Evolutionary conservation across 2,113 vertebrate genomes (phyloP).

Genomic region (Mustela lutreola): DNA sequence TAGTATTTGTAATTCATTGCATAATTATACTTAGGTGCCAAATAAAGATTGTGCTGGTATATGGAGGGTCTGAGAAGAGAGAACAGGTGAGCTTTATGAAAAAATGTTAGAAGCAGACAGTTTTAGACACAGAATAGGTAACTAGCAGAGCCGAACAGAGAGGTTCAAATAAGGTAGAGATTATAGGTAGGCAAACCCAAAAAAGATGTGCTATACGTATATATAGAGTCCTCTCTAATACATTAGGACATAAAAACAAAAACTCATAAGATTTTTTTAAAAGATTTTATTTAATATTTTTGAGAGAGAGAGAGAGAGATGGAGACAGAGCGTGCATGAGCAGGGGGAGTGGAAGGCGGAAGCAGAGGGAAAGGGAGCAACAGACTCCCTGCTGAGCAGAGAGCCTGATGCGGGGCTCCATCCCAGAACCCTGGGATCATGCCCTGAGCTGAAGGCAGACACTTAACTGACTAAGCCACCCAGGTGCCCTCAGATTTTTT

Average conservation of each 20-base stretch:
- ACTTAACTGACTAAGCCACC: background rate
- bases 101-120: background rate
- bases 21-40: constrained; percentile 23
- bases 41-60: background rate
- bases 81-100: background rate
- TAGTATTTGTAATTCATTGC: background rate
- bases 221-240: background rate
- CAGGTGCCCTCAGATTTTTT: background rate
- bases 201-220: background rate
- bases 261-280: background rate
- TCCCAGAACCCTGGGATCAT: background rate
- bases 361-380: background rate
- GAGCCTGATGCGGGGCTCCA: background rate
- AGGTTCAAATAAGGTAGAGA: background rate
- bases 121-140: background rate
- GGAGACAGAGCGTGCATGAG: background rate
- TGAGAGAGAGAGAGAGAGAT: background rate
- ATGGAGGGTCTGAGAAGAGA: background rate
- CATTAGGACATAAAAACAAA: background rate
- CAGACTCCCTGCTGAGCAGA: background rate
- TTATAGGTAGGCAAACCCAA: background rate
- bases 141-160: background rate
- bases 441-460: background rate
- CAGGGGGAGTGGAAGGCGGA: background rate
- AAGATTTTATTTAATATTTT: background rate